phyloP scores from a whole-genome alignment of 30 jellyfish, hydroid and myxozoan genomes.

The Aurelia sp. region DNA sequence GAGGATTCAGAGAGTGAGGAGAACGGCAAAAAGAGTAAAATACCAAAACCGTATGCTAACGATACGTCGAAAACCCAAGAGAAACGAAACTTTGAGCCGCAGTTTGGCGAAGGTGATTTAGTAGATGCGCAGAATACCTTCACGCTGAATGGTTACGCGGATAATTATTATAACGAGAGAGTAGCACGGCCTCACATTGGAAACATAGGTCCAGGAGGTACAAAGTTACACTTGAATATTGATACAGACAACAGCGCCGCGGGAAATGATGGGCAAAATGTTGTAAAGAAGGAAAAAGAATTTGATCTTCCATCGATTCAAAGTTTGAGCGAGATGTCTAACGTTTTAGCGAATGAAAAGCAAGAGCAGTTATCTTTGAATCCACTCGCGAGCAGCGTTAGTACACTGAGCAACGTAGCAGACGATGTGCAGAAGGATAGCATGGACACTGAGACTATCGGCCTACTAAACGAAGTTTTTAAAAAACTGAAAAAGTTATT shows the following conservation, averaged over 20 bases:
- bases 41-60: conserved; percentile 8
- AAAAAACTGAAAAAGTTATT: conserved; percentile 46
- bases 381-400: conserved; percentile 71
- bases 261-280: neutral
- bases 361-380: conserved; percentile 45
- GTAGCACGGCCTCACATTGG: conserved; percentile 12
- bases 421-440: conserved; percentile 39
- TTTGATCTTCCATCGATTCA: conserved; percentile 17
- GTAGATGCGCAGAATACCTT: conserved; percentile 19
- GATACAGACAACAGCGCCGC: conserved; percentile 16
- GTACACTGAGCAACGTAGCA: conserved; percentile 52
- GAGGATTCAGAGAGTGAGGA: neutral
- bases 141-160: conserved; percentile 6
- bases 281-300: neutral
- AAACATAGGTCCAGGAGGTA: conserved; percentile 11
- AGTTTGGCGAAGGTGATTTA: conserved; percentile 36
- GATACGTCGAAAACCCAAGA: conserved; percentile 37
- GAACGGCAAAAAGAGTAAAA: conserved; percentile 17
- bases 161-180: conserved; percentile 29
- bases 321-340: neutral
- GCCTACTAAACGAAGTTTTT: conserved; percentile 68
- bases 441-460: conserved; percentile 71
- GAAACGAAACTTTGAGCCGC: conserved; percentile 68
- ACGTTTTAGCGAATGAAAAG: conserved; percentile 33
- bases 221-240: conserved; percentile 52